These are phyloP conservation scores for Simalia tracyae DNA, from an alignment of 2,797 vertebrate genomes.

Conservation along the genomic window DNA sequence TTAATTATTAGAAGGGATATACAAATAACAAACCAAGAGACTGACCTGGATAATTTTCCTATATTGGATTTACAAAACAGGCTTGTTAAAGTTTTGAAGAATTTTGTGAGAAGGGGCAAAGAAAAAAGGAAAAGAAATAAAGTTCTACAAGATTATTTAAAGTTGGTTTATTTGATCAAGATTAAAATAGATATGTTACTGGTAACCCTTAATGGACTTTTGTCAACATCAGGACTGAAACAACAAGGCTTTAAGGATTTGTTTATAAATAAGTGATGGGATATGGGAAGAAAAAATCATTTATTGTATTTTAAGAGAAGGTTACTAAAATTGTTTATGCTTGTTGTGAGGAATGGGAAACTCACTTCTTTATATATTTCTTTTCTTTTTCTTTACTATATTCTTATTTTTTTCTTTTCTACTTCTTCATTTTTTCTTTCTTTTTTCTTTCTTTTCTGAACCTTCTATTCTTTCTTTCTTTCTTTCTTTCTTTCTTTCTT, in stretches of 20 bases:
- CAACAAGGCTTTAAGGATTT: background rate
- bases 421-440: no score
- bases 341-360: no score
- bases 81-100: background rate
- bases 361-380: no score
- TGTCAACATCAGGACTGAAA: background rate
- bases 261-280: no score
- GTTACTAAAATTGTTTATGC: no score
- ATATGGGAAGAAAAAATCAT: no score
- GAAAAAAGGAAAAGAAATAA: background rate
- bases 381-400: no score
- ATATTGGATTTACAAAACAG: background rate
- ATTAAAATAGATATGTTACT: background rate
- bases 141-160: background rate
- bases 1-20: background rate
- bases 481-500: background rate
- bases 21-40: background rate
- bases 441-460: background rate
- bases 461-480: background rate
- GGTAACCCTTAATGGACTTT: background rate
- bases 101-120: no score
- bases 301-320: no score
- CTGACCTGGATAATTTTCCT: background rate
- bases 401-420: no score
- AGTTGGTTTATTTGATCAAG: background rate